Conservation (phyloP, 2,888 invertebrate species). For the Physocephala rufipes region DNA sequence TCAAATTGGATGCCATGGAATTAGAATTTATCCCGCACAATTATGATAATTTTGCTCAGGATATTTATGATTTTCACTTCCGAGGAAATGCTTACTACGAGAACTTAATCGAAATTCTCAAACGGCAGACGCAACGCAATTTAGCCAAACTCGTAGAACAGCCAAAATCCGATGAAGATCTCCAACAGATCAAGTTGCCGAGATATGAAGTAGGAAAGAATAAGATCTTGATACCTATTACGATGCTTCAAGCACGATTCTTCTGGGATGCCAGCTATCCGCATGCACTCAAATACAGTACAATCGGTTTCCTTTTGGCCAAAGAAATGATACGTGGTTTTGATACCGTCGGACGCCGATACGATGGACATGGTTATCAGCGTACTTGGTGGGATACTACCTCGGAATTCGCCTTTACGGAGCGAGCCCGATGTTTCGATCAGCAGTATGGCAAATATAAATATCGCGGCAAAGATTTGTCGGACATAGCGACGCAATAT, state of each 20-base stretch:
- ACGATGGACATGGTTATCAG: slow-evolving; percentile 55
- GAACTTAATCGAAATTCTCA: slow-evolving; percentile 53
- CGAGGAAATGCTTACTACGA: slow-evolving; percentile 48
- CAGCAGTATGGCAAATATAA: slow-evolving; percentile 55
- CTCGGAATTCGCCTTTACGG: slow-evolving; percentile 50
- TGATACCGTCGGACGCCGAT: slow-evolving; percentile 56
- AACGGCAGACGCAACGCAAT: slow-evolving; percentile 52
- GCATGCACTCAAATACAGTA: slow-evolving; percentile 56
- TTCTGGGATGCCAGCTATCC: slow-evolving; percentile 61
- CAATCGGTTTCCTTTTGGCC: slow-evolving; percentile 57
- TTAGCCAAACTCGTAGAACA: slow-evolving; percentile 50
- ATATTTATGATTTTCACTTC: slow-evolving; percentile 50
- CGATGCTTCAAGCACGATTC: slow-evolving; percentile 58
- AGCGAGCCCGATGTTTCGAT: slow-evolving; percentile 56
- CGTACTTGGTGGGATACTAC: slow-evolving; percentile 58
- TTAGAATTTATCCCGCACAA: slow-evolving; percentile 52
- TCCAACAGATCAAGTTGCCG: slow-evolving; percentile 48
- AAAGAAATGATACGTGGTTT: slow-evolving; percentile 61
- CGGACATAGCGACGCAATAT: slow-evolving; percentile 49
- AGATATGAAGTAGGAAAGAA: slow-evolving; percentile 55
- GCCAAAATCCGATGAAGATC: slow-evolving; percentile 47
- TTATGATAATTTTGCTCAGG: slow-evolving; percentile 42
- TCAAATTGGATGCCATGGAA: slow-evolving; percentile 54
- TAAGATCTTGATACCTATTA: slow-evolving; percentile 56
- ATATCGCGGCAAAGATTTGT: slow-evolving; percentile 48